A percentile compares a stretch with the other conserved stretches of the same genome.
Evolutionary conservation across 1,140 invertebrate genomes (phyloP).

Genomic region (Steinernema feltiae): DNA sequence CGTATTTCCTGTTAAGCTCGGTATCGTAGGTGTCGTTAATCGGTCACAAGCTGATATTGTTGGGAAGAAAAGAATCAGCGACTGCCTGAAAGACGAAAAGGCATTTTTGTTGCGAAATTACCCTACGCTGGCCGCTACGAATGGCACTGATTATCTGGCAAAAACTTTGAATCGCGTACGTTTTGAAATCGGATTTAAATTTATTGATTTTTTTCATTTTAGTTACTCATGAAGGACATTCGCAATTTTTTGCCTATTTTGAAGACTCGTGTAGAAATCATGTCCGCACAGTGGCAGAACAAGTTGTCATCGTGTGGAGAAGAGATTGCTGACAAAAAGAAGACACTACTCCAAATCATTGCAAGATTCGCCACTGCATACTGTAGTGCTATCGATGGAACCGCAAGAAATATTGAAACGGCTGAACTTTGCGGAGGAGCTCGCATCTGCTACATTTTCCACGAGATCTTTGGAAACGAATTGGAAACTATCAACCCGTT

Average conservation of each 20-base stretch:
- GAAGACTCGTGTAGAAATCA: constrained; percentile 92
- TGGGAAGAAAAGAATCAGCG: constrained; percentile 76
- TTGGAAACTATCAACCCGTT: constrained; percentile 88
- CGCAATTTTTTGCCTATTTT: constrained; percentile 93
- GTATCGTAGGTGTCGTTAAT: constrained; percentile 96
- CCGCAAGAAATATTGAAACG: constrained; percentile 92
- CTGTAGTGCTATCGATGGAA: constrained; percentile 92
- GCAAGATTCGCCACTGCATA: constrained; percentile 99
- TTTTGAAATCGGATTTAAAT: constrained; percentile 22
- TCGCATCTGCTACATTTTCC: constrained; percentile 97
- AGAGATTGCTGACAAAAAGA: constrained; percentile 64
- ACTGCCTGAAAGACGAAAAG: constrained; percentile 86
- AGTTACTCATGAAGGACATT: constrained; percentile 95
- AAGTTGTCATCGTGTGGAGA: constrained; percentile 66
- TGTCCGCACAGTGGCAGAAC: constrained; percentile 96
- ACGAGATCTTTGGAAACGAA: constrained; percentile 89
- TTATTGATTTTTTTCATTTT: constrained; percentile 21
- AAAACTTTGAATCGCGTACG: constrained; percentile 83
- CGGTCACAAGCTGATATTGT: constrained; percentile 95
- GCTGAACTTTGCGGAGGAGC: constrained; percentile 93
- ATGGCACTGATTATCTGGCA: constrained; percentile 91
- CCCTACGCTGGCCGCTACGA: constrained; percentile 85
- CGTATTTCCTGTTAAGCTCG: constrained; percentile 93
- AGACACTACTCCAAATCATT: constrained; percentile 92
- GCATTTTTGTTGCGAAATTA: constrained; percentile 90